A percentile compares a stretch with the other conserved stretches of the same genome.
These are phyloP conservation scores for Struthidea cinerea DNA, from an alignment of 2,113 vertebrate genomes.

Conservation along the genomic window DNA sequence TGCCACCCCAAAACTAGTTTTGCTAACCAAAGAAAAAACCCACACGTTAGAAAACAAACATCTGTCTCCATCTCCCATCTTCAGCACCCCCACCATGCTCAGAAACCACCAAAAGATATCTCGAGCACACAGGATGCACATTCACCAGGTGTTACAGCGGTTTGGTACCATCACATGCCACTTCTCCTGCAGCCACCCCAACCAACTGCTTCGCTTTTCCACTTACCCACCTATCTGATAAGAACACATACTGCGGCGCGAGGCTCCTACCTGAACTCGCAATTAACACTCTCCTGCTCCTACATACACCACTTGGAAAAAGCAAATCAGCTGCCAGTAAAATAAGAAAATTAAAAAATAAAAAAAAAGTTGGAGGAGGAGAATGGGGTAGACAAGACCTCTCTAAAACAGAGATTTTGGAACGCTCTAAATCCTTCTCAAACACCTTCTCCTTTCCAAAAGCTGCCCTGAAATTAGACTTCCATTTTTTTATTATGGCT, in stretches of 20 bases:
- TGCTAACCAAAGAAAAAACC: neutral
- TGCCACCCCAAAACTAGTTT: neutral
- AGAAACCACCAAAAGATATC: conserved; percentile 13
- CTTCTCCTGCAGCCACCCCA: neutral
- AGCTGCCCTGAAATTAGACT: neutral
- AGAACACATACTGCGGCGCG: fast-evolving
- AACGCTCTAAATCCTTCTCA: neutral
- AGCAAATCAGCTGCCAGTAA: neutral
- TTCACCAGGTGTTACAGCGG: conserved; percentile 36
- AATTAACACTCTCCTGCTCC: neutral
- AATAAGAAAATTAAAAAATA: neutral
- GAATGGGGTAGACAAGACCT: neutral
- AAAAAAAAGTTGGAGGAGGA: fast-evolving
- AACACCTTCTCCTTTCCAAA: neutral
- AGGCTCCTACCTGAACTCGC: neutral
- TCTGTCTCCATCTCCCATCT: neutral
- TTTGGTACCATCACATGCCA: neutral
- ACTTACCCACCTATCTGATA: neutral
- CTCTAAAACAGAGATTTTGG: neutral
- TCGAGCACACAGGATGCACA: neutral
- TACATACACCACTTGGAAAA: neutral
- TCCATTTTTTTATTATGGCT: neutral
- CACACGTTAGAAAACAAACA: conserved; percentile 1
- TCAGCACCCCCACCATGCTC: neutral
- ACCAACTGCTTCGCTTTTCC: neutral